Percentiles rank a stretch among this genome's conserved stretches.
Conservation (phyloP, 2,888 invertebrate genomes). For the Nudaria mundana region DNA sequence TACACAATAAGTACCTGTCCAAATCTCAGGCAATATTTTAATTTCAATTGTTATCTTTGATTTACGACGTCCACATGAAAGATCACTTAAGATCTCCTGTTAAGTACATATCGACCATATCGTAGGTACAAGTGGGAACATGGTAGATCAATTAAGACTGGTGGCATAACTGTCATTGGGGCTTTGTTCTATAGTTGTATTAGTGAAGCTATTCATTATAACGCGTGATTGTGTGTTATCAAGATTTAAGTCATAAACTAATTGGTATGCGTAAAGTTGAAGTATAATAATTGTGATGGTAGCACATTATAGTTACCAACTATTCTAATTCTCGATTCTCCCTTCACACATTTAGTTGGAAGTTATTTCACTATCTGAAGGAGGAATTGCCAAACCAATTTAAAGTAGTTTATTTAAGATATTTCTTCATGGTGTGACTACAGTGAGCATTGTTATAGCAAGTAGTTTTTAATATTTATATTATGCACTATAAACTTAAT, state of each 20-base stretch:
- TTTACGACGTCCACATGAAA: slow-evolving; percentile 67
- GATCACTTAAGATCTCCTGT: slow-evolving; percentile 26
- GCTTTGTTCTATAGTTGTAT: slow-evolving; percentile 45
- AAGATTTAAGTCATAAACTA: slow-evolving; percentile 36
- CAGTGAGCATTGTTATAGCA: too few species aligned
- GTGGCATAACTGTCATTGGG: slow-evolving; percentile 34
- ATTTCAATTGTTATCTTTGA: slow-evolving; percentile 63
- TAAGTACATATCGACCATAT: slow-evolving; percentile 5
- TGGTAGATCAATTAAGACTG: slow-evolving; percentile 29
- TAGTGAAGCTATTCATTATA: slow-evolving; percentile 50
- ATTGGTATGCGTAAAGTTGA: slow-evolving; percentile 19
- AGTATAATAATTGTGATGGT: slow-evolving; percentile 3
- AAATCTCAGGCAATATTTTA: slow-evolving; percentile 55
- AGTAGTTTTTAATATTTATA: too few species aligned
- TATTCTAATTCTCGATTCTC: too few species aligned
- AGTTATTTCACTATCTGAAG: too few species aligned
- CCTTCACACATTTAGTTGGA: too few species aligned
- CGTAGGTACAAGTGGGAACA: slow-evolving; percentile 7
- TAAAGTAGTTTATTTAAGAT: too few species aligned
- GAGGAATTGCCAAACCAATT: too few species aligned
- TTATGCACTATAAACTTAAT: too few species aligned
- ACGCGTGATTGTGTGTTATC: slow-evolving; percentile 44
- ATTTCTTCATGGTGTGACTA: too few species aligned
- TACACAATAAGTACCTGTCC: slow-evolving; percentile 37
- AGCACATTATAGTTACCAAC: too few species aligned